Base-by-base conservation (phyloP, 2,888 invertebrate species). In the Pheosia tremula region DNA sequence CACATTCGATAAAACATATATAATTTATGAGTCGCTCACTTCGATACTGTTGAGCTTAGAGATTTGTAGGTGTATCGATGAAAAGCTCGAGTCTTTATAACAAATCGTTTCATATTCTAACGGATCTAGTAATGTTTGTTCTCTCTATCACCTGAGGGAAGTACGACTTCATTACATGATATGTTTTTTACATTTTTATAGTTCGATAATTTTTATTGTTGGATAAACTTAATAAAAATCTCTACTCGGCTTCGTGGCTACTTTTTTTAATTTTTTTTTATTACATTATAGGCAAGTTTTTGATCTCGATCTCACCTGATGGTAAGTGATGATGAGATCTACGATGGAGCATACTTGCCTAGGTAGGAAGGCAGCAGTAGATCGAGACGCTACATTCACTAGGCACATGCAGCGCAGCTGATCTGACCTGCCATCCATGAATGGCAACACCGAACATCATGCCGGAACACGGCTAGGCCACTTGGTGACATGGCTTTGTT, bases 41-140 rank as follows among this genome's bases (percentile, higher is more conserved):
- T n/a, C 47, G 47, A 47, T 47, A 3, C 47, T n/a, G n/a, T 47
- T 47, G 47, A 47, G n/a, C n/a, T 47, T 5, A 47, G 47, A 11
- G n/a, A 47, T 47, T 47, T 47, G 47, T 47, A n/a, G 9, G 47
- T 47, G n/a, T 47, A 47, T 47, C 47, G 47, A 11, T 5, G 47
- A 47, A 8, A 47, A n/a, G 47, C n/a, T 47, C 47, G 8, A 11
- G n/a, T 47, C 47, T 47, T 7, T 47, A 47, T 47, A n/a, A 11
- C 47, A 47, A 47, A 47, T n/a, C 47, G 47, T 47, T 47, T 47
- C n/a, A 47, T 47, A 47, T 47, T 24, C 47, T 47, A 47, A 47
- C 9, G 47, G n/a, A 11, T 11, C n/a, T n/a, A 47, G n/a, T 47
- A n/a, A 47, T 47, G 47, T n/a, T 47, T 11, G 47, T 5, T n/a